phyloP scores from a whole-genome alignment of 2,797 vertebrate species.

The Scyliorhinus canicula region DNA sequence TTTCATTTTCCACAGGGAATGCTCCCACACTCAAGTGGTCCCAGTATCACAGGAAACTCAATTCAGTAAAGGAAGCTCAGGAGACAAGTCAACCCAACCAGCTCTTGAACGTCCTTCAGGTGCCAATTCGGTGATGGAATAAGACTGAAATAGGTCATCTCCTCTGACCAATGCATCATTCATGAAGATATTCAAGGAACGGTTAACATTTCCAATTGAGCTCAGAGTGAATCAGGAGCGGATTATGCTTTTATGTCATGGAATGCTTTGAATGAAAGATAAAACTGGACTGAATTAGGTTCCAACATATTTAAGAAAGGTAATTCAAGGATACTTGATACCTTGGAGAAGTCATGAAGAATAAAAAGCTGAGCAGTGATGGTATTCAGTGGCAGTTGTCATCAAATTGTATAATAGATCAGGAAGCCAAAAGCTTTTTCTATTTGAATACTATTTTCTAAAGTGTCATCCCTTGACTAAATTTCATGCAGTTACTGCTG shows the following conservation, averaged over 20 bases:
- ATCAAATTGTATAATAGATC: conserved; percentile 14
- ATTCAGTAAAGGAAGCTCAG: neutral
- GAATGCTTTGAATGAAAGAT: neutral
- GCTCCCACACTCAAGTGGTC: neutral
- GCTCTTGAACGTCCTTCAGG: neutral
- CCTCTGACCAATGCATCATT: neutral
- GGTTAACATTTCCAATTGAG: neutral
- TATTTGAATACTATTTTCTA: conserved; percentile 25
- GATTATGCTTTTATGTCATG: neutral
- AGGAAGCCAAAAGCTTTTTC: conserved; percentile 28
- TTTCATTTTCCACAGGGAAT: neutral
- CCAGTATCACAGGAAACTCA: neutral
- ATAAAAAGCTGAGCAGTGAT: conserved; percentile 31
- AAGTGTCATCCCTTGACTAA: neutral
- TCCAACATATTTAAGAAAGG: neutral
- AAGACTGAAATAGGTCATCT: neutral
- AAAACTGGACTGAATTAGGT: neutral
- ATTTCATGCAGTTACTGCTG: conserved; percentile 16
- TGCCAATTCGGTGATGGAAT: neutral
- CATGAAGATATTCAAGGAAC: neutral
- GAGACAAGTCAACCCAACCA: neutral
- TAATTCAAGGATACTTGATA: conserved; percentile 3
- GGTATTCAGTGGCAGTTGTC: neutral
- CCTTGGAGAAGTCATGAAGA: neutral
- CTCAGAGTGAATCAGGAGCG: neutral